Evolutionary conservation across 2,888 invertebrate genomes (phyloP).

Genomic region (Hedya salicella): DNA sequence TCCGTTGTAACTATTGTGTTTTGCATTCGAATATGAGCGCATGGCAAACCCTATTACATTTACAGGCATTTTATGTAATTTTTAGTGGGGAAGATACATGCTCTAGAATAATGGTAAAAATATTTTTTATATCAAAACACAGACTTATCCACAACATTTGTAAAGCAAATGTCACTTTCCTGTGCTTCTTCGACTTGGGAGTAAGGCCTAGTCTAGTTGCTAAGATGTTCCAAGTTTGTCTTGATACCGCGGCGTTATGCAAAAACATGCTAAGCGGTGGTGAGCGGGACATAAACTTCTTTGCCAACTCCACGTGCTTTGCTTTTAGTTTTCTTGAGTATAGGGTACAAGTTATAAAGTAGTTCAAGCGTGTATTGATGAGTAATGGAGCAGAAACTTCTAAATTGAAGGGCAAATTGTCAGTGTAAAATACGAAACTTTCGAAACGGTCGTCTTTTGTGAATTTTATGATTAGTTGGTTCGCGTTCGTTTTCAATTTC

Average conservation of each 20-base stretch:
- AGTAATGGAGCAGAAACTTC: conserved; percentile 3
- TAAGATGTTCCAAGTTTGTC: conserved; percentile 1
- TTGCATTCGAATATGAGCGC: no score
- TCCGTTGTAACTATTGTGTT: no score
- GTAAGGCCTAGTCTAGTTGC: neutral
- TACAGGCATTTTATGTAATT: no score
- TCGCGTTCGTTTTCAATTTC: conserved; percentile 1
- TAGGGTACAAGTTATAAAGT: conserved; percentile 22
- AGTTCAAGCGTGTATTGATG: conserved; percentile 2
- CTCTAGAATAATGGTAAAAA: no score
- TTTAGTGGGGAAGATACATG: no score
- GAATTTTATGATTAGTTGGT: conserved; percentile 1
- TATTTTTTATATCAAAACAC: no score
- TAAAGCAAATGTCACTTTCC: neutral
- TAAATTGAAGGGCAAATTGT: neutral
- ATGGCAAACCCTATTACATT: no score
- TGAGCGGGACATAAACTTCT: conserved; percentile 4
- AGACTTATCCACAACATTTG: no score
- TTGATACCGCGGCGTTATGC: neutral
- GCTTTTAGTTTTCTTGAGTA: conserved; percentile 20
- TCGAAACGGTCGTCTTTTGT: conserved; percentile 1
- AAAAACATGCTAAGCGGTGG: neutral
- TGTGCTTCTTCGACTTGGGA: neutral
- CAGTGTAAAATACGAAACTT: neutral
- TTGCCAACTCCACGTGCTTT: conserved; percentile 1